phyloP scores from a whole-genome alignment of 2,797 vertebrate genomes.

The Arnoldichthys spilopterus region DNA sequence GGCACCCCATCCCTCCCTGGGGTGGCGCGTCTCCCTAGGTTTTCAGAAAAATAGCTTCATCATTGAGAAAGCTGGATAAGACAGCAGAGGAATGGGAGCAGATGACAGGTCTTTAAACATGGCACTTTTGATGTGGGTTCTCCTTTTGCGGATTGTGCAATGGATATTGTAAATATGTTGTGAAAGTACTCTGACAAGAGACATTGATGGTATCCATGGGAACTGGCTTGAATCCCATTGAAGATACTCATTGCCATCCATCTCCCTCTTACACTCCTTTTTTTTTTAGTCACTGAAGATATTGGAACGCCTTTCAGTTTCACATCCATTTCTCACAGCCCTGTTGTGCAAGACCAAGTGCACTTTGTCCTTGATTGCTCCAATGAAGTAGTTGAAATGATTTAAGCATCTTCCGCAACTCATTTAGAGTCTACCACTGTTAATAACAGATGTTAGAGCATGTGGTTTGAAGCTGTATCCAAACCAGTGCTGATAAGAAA shows the following conservation, averaged over 20 bases:
- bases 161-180: slow-evolving; percentile 49
- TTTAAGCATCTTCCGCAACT: slow-evolving; percentile 62
- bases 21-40: slow-evolving; percentile 44
- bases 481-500: background rate
- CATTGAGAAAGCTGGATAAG: slow-evolving; percentile 60
- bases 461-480: background rate
- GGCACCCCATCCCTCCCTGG: slow-evolving; percentile 55
- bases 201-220: slow-evolving; percentile 48
- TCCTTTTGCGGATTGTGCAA: slow-evolving; percentile 62
- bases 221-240: slow-evolving; percentile 49
- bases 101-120: slow-evolving; percentile 62
- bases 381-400: slow-evolving; percentile 67
- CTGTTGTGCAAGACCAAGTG: slow-evolving; percentile 66
- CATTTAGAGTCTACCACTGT: slow-evolving; percentile 41
- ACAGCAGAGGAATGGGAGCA: slow-evolving; percentile 54
- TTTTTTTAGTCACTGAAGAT: slow-evolving; percentile 43
- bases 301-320: slow-evolving; percentile 67
- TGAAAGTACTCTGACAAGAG: slow-evolving; percentile 46
- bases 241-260: slow-evolving; percentile 39
- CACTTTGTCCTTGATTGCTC: slow-evolving; percentile 72
- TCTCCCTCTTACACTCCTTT: slow-evolving; percentile 25
- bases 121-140: slow-evolving; percentile 59
- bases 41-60: slow-evolving; percentile 58
- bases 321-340: slow-evolving; percentile 65
- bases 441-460: background rate